Evolutionary conservation across 2,113 vertebrate species (phyloP).

Genomic region (Ariopsis seemanni): DNA sequence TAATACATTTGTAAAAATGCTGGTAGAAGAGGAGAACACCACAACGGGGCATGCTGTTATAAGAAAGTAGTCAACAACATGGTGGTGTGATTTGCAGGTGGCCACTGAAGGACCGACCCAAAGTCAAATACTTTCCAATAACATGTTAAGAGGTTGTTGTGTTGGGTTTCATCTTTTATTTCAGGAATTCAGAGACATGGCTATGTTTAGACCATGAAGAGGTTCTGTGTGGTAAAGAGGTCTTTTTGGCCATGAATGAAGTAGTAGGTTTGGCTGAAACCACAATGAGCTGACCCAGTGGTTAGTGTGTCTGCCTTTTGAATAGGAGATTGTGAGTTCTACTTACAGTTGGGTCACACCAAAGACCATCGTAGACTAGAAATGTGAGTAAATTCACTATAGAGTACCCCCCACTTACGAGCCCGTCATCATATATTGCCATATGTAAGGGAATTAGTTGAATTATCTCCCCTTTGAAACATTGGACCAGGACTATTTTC

Average conservation of each 20-base stretch:
- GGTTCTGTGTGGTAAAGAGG: neutral
- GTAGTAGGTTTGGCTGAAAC: neutral
- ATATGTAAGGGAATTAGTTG: too few relatives aligned
- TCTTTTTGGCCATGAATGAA: neutral
- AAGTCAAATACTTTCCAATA: neutral
- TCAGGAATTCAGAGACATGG: neutral
- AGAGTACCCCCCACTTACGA: too few relatives aligned
- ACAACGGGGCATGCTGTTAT: neutral
- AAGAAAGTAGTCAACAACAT: neutral
- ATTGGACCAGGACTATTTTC: too few relatives aligned
- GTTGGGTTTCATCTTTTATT: neutral
- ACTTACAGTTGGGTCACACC: too few relatives aligned
- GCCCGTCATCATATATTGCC: too few relatives aligned
- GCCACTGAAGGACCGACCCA: neutral
- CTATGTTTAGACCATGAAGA: neutral
- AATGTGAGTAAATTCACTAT: too few relatives aligned
- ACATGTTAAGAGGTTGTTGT: neutral
- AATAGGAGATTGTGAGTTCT: too few relatives aligned
- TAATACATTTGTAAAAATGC: neutral
- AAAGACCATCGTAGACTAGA: too few relatives aligned
- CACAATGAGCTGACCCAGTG: neutral
- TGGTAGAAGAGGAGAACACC: neutral
- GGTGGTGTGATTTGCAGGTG: neutral
- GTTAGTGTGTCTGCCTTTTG: too few relatives aligned
- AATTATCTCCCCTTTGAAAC: too few relatives aligned